Conservation (phyloP, 2,113 vertebrate genomes). For the Peromyscus polionotus region DNA sequence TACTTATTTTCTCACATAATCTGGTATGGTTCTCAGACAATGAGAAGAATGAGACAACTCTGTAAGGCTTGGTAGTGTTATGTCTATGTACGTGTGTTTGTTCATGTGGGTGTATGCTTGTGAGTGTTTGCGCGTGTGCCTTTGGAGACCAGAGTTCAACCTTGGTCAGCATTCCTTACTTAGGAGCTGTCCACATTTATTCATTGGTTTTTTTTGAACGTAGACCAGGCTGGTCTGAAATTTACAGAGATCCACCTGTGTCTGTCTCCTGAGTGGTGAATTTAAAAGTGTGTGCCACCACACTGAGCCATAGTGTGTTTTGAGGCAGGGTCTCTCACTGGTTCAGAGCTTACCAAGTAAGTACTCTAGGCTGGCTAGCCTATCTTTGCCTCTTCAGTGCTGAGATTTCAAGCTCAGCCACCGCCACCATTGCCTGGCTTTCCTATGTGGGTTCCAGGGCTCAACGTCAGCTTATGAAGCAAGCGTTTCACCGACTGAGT, state of each 20-base stretch:
- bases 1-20: slow-evolving; percentile 76
- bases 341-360: background rate
- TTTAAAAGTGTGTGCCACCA: background rate
- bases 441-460: background rate
- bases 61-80: background rate
- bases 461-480: background rate
- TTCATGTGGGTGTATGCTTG: background rate
- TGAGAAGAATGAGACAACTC: slow-evolving; percentile 49
- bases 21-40: slow-evolving; percentile 28
- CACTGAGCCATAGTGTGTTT: no score
- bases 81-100: background rate
- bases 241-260: background rate
- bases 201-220: background rate
- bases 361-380: background rate
- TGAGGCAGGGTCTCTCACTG: background rate
- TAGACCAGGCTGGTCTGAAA: background rate
- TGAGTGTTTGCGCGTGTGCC: background rate
- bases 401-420: background rate
- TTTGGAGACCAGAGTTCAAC: background rate
- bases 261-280: no score
- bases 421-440: background rate
- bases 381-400: background rate
- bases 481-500: background rate
- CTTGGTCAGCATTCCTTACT: background rate
- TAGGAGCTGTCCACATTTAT: background rate